Base-by-base conservation (phyloP, 1,140 invertebrate genomes). In the Sycophaga agraensis region DNA sequence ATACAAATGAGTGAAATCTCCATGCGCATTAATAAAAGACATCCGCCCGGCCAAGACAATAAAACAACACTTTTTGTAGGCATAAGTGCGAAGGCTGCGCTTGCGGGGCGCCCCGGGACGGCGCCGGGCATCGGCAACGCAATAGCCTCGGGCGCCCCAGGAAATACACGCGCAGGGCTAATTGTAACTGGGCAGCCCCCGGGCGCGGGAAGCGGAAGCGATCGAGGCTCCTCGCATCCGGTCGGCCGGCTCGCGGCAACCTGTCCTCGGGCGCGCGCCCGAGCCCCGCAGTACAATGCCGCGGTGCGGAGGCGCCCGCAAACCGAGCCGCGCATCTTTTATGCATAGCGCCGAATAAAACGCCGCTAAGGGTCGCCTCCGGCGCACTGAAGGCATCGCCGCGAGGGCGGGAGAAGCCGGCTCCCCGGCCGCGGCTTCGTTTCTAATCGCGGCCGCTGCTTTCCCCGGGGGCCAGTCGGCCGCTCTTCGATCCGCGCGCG, bases 311-410 rank as follows among this genome's bases (percentile, higher is more conserved):
- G n/a, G n/a, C n/a, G n/a, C n/a, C n/a, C n/a, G n/a, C n/a, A n/a
- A n/a, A n/a, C n/a, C n/a, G n/a, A n/a, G n/a, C n/a, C n/a, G n/a
- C n/a, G n/a, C 61, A 84, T 63, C 82, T 85, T 46, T 80, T 82
- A 24, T 85, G 82, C 69, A 83, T 85, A 55, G 65, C 64, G 39
- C 67, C 69, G 69, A 71, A 71, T 71, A 71, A 71, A 71, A 71
- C 69, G 68, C 79, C 76, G 68, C 69, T 71, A 71, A 66, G 68
- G 66, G 69, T 67, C 69, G 64, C 66, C 67, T 71, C 69, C 69
- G 69, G 22, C 7, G n/a, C 8, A 31, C 48, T 14, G 5, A 4
- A n/a, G 22, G 26, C 16, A 12, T 28, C 17, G 48, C 21, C 4
- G 31, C 34, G 21, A 34, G 14, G 49, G 2, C 17, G 17, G 31